Evolutionary conservation across 1,140 invertebrate species (phyloP).

Genomic region (Lordiphosa mommai): DNA sequence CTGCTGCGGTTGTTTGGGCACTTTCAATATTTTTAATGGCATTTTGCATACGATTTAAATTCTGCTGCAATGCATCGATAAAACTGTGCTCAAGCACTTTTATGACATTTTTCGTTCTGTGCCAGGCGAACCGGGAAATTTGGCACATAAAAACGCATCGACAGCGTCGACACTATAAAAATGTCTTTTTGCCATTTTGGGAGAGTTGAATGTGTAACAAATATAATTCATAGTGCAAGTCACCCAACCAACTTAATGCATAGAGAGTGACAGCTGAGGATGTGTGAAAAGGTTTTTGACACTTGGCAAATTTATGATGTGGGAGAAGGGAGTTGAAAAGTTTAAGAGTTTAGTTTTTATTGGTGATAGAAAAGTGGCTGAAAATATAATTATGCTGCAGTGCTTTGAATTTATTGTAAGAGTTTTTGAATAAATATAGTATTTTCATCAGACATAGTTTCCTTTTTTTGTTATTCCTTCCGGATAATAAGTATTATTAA

Average conservation of each 20-base stretch:
- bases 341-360: slow-evolving; percentile 1
- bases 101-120: slow-evolving; percentile 27
- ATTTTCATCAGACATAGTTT: no score
- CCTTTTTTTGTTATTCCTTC: no score
- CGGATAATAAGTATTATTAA: no score
- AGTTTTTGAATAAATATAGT: no score
- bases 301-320: slow-evolving; percentile 5
- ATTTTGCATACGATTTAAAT: slow-evolving; percentile 64
- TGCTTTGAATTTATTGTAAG: slow-evolving; percentile 1
- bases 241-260: background rate
- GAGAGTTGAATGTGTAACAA: slow-evolving; percentile 8
- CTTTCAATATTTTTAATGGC: slow-evolving; percentile 49
- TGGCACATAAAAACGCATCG: slow-evolving; percentile 17
- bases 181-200: slow-evolving; percentile 7
- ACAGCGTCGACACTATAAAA: slow-evolving; percentile 2
- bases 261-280: background rate
- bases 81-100: slow-evolving; percentile 15
- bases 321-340: background rate
- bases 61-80: slow-evolving; percentile 45
- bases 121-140: slow-evolving; percentile 22
- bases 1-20: slow-evolving; percentile 2
- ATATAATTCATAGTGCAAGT: slow-evolving; percentile 27
- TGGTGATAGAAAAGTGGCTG: background rate
- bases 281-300: slow-evolving; percentile 20
- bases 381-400: background rate